Evolutionary conservation across 2,888 invertebrate genomes (phyloP), one percentile per base, ranked within the genome.

Genomic region (Hirtodrosophila histrioides): DNA sequence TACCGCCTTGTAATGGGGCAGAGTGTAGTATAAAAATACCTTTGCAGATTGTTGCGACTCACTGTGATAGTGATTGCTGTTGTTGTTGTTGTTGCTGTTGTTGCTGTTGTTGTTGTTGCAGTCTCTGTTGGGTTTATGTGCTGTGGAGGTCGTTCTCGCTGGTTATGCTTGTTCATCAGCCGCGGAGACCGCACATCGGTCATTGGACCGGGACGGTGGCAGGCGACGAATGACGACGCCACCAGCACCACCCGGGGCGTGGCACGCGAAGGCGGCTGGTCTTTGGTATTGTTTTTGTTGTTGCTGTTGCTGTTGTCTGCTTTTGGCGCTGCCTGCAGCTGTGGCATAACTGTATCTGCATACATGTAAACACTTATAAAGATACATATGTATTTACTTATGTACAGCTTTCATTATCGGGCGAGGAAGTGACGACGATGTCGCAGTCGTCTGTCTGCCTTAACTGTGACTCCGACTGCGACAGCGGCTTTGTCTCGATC

Each of bases 71-170:
- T 8, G 31, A 31, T 50, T 58, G n/a, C n/a, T n/a, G n/a, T n/a
- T n/a, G n/a, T n/a, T n/a, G n/a, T n/a, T n/a, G n/a, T n/a, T n/a
- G n/a, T 35, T 45, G 45, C 43, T 45, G 56, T 35, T 45, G 45
- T 43, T 45, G 56, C 45, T 64, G 44, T 11, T 48, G 46, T 31
- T 50, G 40, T 39, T 62, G 41, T 33, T 45, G 31, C 7, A 8
- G 31, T 17, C 35, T 24, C 24, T 39, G 36, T 45, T 46, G 41
- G 17, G 40, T 71, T 70, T 58, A 80, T 86, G 55, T 61, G 70
- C 67, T 85, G 86, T 82, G 78, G 82, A 82, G 88, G 82, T 82
- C 82, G 82, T 75, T 85, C 79, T 82, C 82, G 78, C 69, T 81
- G 67, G 68, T 71, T 81, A 84, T 82, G 86, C 79, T 75, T 64